Base-by-base conservation (phyloP, 2,797 vertebrate species). In the Acestrorhynchus altus region DNA sequence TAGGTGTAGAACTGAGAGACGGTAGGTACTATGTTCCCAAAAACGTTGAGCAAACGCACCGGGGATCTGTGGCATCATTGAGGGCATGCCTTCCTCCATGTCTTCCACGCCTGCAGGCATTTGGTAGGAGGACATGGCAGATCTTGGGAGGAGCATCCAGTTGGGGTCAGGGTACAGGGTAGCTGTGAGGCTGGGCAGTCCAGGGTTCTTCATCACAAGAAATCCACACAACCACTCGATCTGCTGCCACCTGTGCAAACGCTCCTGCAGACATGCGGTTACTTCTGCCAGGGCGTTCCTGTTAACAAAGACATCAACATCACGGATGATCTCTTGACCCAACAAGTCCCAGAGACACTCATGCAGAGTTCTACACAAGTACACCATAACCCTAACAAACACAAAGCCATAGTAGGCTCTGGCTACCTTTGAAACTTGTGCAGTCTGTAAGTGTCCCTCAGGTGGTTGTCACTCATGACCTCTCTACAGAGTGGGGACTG, bases 171-270 rank as follows among this genome's bases (percentile, higher is more conserved):
- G 95, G 87, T 99, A 99, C 15, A 99, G 95, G 11, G 95, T 95
- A 68, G 96, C 94, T 0, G 95, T 98, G 82, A 99, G 93, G 77
- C 92, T 97, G 26, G 95, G 88, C 0, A 98, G 90, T 26, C 98
- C 98, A 0, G 94, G 92, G 88, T 99, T 99, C 86, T 95, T 94
- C 15, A 98, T 96, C 59, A 99, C 93, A 78, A 95, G 95, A 89
- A 98, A 98, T 35, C 96, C 94, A 71, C 97, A 99, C 68, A 99
- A 91, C 81, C 94, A 94, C 88, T 99, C 98, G 49, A 99, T 98
- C 82, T 98, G 95, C 63, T 99, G 97, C 98, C 98, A 99, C 77
- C 98, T 95, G 88, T 97, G 96, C 42, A 99, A 96, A 1, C 97
- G 95, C 79, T 99, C 98, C 79, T 96, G 90, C 83, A 99, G 92